phyloP scores from a whole-genome alignment of 2,797 vertebrate species.

The Lepus townsendii region DNA sequence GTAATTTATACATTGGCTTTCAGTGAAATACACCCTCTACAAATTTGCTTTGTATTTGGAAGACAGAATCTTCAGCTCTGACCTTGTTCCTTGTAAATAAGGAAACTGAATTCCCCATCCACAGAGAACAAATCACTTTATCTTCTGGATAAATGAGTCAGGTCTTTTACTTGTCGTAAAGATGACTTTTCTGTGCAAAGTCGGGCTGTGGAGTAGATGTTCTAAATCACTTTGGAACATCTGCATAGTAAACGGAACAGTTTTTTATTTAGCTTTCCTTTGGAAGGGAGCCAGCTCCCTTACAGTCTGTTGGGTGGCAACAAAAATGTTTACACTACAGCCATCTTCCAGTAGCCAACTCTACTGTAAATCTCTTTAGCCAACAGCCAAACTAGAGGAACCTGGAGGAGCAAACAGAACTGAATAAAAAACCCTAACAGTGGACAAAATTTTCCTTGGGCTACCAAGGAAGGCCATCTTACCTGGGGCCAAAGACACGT shows the following conservation, averaged over 20 bases:
- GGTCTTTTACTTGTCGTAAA: slow-evolving; percentile 47
- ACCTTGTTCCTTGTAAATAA: slow-evolving; percentile 80
- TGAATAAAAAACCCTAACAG: background rate
- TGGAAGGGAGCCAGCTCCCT: slow-evolving; percentile 44
- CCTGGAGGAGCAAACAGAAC: background rate
- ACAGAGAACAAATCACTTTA: slow-evolving; percentile 71
- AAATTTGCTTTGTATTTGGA: slow-evolving; percentile 71
- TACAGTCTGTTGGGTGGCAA: background rate
- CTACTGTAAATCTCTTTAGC: slow-evolving; percentile 17
- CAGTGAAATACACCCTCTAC: slow-evolving; percentile 70
- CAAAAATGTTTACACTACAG: slow-evolving; percentile 47
- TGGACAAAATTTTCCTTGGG: background rate
- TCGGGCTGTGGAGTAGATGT: background rate
- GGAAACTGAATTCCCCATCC: slow-evolving; percentile 69
- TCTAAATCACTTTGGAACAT: slow-evolving; percentile 71
- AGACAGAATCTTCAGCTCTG: slow-evolving; percentile 75
- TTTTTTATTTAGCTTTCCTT: slow-evolving; percentile 68
- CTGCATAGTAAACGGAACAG: slow-evolving; percentile 62
- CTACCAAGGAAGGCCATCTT: background rate
- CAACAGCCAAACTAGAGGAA: background rate
- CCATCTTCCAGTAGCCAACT: background rate
- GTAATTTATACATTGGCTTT: slow-evolving; percentile 81
- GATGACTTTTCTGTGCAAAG: slow-evolving; percentile 73
- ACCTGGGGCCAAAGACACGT: no score
- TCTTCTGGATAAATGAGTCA: slow-evolving; percentile 72